phyloP scores from a whole-genome alignment of 2,888 invertebrate species.

The Chrysodeixis includens region DNA sequence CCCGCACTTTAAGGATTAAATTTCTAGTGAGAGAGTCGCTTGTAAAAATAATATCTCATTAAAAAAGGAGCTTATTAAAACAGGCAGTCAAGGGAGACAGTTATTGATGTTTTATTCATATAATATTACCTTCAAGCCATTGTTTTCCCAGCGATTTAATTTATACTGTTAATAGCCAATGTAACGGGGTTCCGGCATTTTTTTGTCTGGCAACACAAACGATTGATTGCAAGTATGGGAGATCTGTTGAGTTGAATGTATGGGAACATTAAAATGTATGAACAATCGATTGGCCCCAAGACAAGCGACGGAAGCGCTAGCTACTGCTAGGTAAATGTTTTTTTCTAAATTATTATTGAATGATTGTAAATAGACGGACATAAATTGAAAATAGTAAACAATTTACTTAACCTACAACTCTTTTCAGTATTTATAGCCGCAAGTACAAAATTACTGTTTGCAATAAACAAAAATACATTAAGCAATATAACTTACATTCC shows the following conservation, averaged over 20 bases:
- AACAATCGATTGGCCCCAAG: constrained; percentile 34
- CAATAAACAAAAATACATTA: no score
- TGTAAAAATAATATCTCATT: no score
- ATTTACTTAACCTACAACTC: no score
- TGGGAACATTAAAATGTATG: constrained; percentile 41
- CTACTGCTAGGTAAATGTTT: constrained; percentile 8
- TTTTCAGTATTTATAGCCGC: no score
- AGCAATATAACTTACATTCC: no score
- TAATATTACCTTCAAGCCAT: constrained; percentile 32
- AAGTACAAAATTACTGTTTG: no score
- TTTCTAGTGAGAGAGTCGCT: no score
- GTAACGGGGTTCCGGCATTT: constrained; percentile 30
- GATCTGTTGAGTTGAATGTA: constrained; percentile 31
- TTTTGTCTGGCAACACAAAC: constrained; percentile 53
- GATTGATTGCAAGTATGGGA: constrained; percentile 50
- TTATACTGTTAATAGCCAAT: constrained; percentile 30
- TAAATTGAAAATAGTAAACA: no score
- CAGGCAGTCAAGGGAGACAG: constrained; percentile 25
- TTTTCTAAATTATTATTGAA: constrained; percentile 7
- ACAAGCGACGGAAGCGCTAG: constrained; percentile 18
- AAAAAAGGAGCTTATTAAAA: background rate
- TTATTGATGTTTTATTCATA: constrained; percentile 42
- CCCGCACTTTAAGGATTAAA: no score
- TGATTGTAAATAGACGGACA: background rate
- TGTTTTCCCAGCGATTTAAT: constrained; percentile 29